Evolutionary conservation across 2,113 vertebrate species (phyloP), one percentile per base, ranked within the genome.

Genomic region (Mellivora capensis): DNA sequence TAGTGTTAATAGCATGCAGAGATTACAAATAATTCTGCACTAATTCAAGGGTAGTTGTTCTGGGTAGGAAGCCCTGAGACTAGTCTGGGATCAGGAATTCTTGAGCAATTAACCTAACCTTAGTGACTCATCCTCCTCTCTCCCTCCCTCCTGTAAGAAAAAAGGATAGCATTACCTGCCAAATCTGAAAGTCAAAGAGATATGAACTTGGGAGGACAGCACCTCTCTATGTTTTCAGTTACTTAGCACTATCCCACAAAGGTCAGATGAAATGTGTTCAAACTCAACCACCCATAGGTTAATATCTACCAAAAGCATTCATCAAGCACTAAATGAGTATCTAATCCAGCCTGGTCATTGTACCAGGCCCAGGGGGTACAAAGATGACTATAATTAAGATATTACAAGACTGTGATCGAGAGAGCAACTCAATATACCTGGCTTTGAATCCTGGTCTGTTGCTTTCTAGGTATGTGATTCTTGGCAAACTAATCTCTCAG

Each of bases 101-200:
- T 76, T 87, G 54, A 59, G 49, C 54, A 74, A 87, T 84, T 62
- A 86, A 81, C 17, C 80, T 93, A 80, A 76, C 31, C 34, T 91
- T 77, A 44, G 67, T 62, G 47, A 92, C 8, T 79, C 42, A 57
- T 87, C 15, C 76, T 59, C 37, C n/a, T 64, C 4, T 82, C 17
- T 64, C 42, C 31, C 59, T 8, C 18, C n/a, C 39, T 34, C 15
- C 21, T 61, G 39, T 67, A 83, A 44, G 49, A 87, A 79, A 74
- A 57, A 91, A 80, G 29, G 34, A 34, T 15, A 37, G 15, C 21
- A 37, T 85, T 88, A 39, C 54, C 44, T 91, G 64, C 37, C 64
- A 89, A 96, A 90, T 67, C 21, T 67, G 31, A 90, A 96, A 87
- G 54, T 61, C 69, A 85, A 67, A 91, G 39, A 83, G 29, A 54